A percentile compares a stretch with the other conserved stretches of the same genome.
These are phyloP conservation scores for Hoplodrina ambigua DNA, from an alignment of 2,888 invertebrate genomes.

Conservation along the genomic window DNA sequence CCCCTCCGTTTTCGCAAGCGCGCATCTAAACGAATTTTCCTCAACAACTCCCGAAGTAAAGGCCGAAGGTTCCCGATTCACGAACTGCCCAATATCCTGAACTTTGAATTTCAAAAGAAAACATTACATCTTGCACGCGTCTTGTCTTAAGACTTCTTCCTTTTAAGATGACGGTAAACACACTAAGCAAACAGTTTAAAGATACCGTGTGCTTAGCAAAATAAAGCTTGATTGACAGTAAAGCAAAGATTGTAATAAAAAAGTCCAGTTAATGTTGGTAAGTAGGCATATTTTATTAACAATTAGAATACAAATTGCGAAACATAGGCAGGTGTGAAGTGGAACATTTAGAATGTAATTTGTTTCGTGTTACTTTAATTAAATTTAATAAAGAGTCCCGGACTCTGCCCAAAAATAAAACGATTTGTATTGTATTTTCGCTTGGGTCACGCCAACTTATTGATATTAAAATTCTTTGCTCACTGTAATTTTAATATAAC, in stretches of 20 bases:
- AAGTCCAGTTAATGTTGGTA: not conserved
- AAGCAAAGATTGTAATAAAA: not conserved
- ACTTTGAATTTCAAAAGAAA: slow-evolving; percentile 45
- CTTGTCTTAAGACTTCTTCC: slow-evolving; percentile 1
- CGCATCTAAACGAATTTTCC: slow-evolving; percentile 62
- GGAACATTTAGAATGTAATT: slow-evolving; percentile 46
- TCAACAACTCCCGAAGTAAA: slow-evolving; percentile 52
- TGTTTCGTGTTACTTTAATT: slow-evolving; percentile 27
- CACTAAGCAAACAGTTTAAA: slow-evolving; percentile 8
- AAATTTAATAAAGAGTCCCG: slow-evolving; percentile 32
- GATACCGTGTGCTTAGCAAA: not conserved
- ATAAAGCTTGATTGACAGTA: not conserved
- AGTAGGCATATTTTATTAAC: slow-evolving; percentile 16
- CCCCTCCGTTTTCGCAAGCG: slow-evolving; percentile 53
- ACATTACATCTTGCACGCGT: slow-evolving; percentile 31
- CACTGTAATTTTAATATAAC: slow-evolving; percentile 11
- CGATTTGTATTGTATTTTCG: slow-evolving; percentile 24
- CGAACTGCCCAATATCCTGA: slow-evolving; percentile 53
- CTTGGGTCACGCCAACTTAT: not conserved
- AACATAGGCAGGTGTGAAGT: slow-evolving; percentile 34
- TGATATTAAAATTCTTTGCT: slow-evolving; percentile 4
- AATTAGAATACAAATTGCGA: slow-evolving; percentile 33
- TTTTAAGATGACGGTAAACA: slow-evolving; percentile 6
- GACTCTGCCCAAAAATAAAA: slow-evolving; percentile 33
- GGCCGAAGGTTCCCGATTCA: slow-evolving; percentile 55